Percentiles rank a stretch among this genome's conserved stretches.
Conservation (phyloP, 2,888 invertebrate genomes). For the Ptychoptera contaminata region DNA sequence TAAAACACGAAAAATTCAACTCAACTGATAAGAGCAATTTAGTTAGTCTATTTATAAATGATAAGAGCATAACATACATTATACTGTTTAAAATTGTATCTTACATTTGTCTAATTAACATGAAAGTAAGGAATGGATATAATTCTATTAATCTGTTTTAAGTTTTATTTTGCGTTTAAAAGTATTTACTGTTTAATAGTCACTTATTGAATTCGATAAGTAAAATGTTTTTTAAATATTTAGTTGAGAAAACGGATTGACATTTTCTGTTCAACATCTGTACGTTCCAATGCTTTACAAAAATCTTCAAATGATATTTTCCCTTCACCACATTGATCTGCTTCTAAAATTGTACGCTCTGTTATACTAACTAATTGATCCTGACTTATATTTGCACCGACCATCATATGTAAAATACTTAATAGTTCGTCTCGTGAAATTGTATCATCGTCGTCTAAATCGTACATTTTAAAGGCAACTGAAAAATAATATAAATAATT, state of each 20-base stretch:
- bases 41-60: too few species aligned
- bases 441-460: constrained; percentile 91
- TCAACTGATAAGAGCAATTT: too few species aligned
- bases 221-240: constrained; percentile 13
- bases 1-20: too few species aligned
- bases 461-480: constrained; percentile 99
- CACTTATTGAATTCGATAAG: too few species aligned
- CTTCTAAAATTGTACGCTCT: constrained; percentile 94
- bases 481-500: constrained; percentile 21
- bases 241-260: constrained; percentile 95
- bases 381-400: constrained; percentile 93
- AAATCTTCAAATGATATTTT: constrained; percentile 98
- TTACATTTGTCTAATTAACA: too few species aligned
- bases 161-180: too few species aligned
- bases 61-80: too few species aligned
- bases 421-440: constrained; percentile 92
- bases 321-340: constrained; percentile 91
- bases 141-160: too few species aligned
- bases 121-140: too few species aligned
- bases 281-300: constrained; percentile 81
- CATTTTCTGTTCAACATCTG: constrained; percentile 99
- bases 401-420: constrained; percentile 99
- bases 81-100: too few species aligned
- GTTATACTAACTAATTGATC: constrained; percentile 91
- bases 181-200: too few species aligned